These are phyloP conservation scores for Microtus richardsoni DNA, from an alignment of 2,113 vertebrate genomes.

Conservation along the genomic window DNA sequence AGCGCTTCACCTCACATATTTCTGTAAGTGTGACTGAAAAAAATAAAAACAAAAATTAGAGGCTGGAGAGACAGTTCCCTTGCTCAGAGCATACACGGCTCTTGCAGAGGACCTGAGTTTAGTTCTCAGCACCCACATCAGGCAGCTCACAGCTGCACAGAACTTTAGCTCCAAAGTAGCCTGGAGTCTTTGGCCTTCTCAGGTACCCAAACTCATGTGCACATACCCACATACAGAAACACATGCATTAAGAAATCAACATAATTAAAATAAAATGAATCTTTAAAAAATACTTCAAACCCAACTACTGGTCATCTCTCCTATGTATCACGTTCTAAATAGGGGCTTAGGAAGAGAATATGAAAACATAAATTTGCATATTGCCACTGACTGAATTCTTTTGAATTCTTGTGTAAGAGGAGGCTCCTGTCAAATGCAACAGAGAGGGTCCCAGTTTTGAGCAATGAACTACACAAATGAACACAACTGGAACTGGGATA, in stretches of 20 bases:
- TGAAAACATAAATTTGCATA: background rate
- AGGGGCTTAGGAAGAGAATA: background rate
- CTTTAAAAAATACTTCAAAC: background rate
- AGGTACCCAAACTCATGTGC: background rate
- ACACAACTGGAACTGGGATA: background rate
- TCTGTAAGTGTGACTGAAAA: background rate
- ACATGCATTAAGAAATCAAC: background rate
- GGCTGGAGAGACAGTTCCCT: background rate
- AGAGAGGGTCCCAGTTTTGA: background rate
- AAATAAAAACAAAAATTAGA: background rate
- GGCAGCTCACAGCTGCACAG: background rate
- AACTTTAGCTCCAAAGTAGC: background rate
- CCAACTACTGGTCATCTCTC: background rate
- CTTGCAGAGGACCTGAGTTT: background rate
- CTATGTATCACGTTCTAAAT: background rate
- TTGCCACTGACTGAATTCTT: background rate
- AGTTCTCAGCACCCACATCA: background rate
- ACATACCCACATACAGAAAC: background rate
- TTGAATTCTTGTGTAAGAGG: background rate
- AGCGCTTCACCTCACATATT: background rate
- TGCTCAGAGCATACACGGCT: background rate
- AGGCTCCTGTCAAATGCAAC: background rate
- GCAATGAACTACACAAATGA: conserved; percentile 1
- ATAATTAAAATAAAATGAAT: background rate
- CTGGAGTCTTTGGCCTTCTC: background rate